Evolutionary conservation across 2,113 vertebrate genomes (phyloP).

Genomic region (Cariama cristata): DNA sequence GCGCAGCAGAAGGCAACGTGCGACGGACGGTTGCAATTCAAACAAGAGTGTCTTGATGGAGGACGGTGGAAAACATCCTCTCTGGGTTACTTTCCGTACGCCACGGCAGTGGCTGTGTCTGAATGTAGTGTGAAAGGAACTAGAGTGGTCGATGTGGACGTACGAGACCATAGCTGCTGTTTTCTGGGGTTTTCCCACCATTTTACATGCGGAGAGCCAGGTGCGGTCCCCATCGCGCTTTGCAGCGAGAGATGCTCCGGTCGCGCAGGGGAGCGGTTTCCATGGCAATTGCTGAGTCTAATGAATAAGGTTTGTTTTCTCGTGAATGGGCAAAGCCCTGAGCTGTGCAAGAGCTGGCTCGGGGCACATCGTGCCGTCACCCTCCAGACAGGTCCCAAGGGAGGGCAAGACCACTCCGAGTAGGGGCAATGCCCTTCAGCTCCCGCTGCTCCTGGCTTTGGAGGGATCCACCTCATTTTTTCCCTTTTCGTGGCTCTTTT

Average conservation of each 20-base stretch:
- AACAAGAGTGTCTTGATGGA: not conserved
- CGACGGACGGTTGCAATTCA: fast-evolving
- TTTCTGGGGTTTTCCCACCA: fast-evolving
- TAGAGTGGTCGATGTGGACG: fast-evolving
- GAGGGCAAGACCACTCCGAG: not conserved
- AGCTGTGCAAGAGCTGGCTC: not conserved
- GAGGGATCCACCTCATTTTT: not conserved
- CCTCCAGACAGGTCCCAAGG: not conserved
- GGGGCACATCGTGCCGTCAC: fast-evolving
- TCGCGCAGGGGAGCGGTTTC: not conserved
- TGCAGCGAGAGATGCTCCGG: not conserved
- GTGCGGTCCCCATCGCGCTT: not conserved
- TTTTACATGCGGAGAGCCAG: not conserved
- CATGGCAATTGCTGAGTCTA: not conserved
- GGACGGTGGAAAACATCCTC: not conserved
- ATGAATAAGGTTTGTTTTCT: not conserved
- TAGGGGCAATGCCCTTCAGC: not conserved
- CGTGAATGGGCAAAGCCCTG: not conserved
- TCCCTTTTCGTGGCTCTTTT: not conserved
- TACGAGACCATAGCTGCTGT: not conserved
- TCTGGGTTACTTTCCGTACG: fast-evolving
- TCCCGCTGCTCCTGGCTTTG: not conserved
- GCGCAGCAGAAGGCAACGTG: not conserved
- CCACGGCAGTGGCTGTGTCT: fast-evolving
- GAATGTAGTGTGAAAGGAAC: fast-evolving